A percentile compares a stretch with the other conserved stretches of the same genome.
These are phyloP conservation scores for Drosophila rufa DNA, from an alignment of 1,140 invertebrate genomes.

Conservation along the genomic window DNA sequence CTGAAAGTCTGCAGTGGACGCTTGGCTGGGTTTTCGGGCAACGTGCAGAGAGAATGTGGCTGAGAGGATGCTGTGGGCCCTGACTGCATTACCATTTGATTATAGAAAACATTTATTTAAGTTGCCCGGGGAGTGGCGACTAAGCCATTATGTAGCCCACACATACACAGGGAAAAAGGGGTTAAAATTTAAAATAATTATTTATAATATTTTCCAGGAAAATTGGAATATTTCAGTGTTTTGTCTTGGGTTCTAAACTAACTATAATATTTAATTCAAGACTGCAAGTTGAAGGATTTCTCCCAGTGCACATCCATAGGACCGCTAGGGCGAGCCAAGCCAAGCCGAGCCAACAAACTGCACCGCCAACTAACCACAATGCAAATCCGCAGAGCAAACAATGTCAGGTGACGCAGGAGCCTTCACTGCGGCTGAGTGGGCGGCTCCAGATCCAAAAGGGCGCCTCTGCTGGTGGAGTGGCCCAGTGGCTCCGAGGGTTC, in stretches of 20 bases:
- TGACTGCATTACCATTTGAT: conserved; percentile 82
- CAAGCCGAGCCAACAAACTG: conserved; percentile 59
- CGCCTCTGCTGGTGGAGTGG: conserved; percentile 9
- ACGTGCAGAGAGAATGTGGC: conserved; percentile 9
- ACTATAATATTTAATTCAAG: neutral
- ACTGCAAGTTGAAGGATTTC: neutral
- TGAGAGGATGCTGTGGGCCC: conserved; percentile 18
- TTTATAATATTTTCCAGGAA: neutral
- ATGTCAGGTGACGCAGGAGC: conserved; percentile 70
- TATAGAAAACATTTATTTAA: conserved; percentile 84
- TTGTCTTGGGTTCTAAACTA: neutral
- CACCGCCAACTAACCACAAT: conserved; percentile 81
- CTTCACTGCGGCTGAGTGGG: conserved; percentile 30
- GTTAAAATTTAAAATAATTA: neutral
- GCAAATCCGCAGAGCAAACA: conserved; percentile 83
- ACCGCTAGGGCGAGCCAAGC: conserved; percentile 10
- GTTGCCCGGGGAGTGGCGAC: conserved; percentile 42
- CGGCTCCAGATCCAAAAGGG: conserved; percentile 9
- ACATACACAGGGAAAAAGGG: conserved; percentile 38
- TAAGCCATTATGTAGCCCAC: conserved; percentile 56
- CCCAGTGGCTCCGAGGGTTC: neutral
- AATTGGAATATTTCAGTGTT: neutral
- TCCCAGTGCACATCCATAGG: conserved; percentile 3
- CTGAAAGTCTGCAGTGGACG: conserved; percentile 54
- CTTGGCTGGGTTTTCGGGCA: conserved; percentile 55